Evolutionary conservation across 2,888 invertebrate genomes (phyloP).

Genomic region (Alviniconcha strummeri): DNA sequence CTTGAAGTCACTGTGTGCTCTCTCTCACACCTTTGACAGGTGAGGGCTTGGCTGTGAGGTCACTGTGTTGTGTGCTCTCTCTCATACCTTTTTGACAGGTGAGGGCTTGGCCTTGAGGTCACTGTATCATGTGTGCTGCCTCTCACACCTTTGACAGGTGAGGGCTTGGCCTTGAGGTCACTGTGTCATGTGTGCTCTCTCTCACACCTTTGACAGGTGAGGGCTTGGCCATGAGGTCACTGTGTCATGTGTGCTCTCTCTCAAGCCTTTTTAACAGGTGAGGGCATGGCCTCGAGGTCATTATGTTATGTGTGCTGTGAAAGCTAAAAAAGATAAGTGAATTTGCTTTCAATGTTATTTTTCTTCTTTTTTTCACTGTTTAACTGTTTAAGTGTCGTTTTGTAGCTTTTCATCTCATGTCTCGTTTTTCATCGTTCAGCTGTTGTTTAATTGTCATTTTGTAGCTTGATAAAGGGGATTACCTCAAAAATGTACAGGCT

Average conservation of each 20-base stretch:
- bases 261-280: not conserved
- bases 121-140: too few relatives aligned
- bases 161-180: not conserved
- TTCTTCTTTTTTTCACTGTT: not conserved
- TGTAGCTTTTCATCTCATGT: too few relatives aligned
- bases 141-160: not conserved
- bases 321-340: too few relatives aligned
- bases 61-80: slow-evolving; percentile 62
- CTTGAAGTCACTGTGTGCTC: not conserved
- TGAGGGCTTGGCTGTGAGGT: not conserved
- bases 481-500: too few relatives aligned
- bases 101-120: slow-evolving; percentile 15
- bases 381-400: too few relatives aligned
- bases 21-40: not conserved
- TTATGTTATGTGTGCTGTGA: slow-evolving; percentile 58
- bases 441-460: too few relatives aligned
- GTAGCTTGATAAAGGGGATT: too few relatives aligned
- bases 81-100: slow-evolving; percentile 64
- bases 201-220: slow-evolving; percentile 64
- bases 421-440: too few relatives aligned
- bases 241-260: not conserved
- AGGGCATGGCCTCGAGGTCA: not conserved
- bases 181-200: slow-evolving; percentile 64
- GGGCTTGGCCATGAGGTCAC: not conserved
- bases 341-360: not conserved